Base-by-base conservation (phyloP, 2,888 invertebrate species). In the Drosophila neutralis region DNA sequence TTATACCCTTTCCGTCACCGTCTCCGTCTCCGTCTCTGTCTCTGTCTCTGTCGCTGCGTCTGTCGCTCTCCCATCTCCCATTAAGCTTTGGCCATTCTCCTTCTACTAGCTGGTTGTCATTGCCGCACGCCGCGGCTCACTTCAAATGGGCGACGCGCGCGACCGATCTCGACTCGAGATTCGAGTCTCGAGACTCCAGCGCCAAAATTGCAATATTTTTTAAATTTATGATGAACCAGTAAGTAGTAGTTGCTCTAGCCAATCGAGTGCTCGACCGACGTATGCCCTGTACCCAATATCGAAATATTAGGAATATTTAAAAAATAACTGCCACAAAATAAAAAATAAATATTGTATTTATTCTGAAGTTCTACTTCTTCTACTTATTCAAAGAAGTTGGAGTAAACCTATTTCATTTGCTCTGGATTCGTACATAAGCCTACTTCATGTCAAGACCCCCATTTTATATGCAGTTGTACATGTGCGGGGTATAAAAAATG, bases 151-250 rank as follows among this genome's bases (percentile, higher is more conserved):
- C 71, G 64, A 68, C 54, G 69, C 64, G 78, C 78, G 80, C 79
- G 77, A 45, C 45, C 45, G 45, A 45, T 45, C 45, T 45, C 70
- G 40, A 10, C 73, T 68, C 69, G 13, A 27, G 45, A 45, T 45
- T 45, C 56, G 54, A 56, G 36, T 29, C 54, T 15, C 27, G 36
- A 54, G 60, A 45, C 52, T 59, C 64, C 82, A 84, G 72, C 81
- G 82, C 84, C 84, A 69, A 89, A 87, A 87, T 87, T 82, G 85
- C 85, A 87, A 87, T 89, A 85, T 82, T 86, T 86, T 77, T 76
- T 73, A 76, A 86, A 89, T 87, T 87, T 87, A 87, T 87, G 87
- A 88, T 87, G 90, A 90, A 68, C 68, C 49, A 68, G 68, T 68
- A 68, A 68, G 27, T 21, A 56, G 40, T 68, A 40, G 49, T 56